Evolutionary conservation across 2,888 invertebrate genomes (phyloP).

Genomic region (Hyposoter didymator): DNA sequence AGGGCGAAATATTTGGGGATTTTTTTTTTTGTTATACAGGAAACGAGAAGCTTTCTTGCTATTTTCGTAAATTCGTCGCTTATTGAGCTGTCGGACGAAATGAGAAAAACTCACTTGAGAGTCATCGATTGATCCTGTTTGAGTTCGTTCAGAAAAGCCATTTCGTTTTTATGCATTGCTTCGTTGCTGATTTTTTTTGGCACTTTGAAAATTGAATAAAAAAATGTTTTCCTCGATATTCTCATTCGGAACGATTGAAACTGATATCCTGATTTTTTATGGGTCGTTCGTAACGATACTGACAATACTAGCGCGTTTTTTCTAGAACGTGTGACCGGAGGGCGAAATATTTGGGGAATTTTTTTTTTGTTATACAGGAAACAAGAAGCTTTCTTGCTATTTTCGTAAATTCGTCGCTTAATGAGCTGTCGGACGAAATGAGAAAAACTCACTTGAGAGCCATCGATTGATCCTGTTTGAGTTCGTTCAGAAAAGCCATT

Average conservation of each 20-base stretch:
- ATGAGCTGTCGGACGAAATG: background rate
- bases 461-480: constrained; percentile 94
- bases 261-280: too few species aligned
- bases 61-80: background rate
- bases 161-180: too few species aligned
- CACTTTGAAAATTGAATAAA: too few species aligned
- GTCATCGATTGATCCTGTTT: constrained; percentile 95
- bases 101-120: constrained; percentile 87
- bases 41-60: background rate
- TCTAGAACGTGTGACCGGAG: too few species aligned
- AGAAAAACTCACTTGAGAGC: constrained; percentile 89
- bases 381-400: background rate
- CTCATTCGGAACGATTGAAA: too few species aligned
- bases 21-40: background rate
- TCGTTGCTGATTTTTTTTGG: too few species aligned
- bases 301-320: too few species aligned
- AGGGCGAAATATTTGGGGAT: background rate
- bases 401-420: background rate
- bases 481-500: constrained; percentile 96
- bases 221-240: too few species aligned
- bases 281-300: too few species aligned
- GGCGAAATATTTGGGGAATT: background rate
- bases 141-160: constrained; percentile 97
- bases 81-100: background rate
- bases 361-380: background rate